A percentile compares a stretch with the other conserved stretches of the same genome.
Conservation (phyloP, 2,888 invertebrate genomes). For the Cephus runcator region DNA sequence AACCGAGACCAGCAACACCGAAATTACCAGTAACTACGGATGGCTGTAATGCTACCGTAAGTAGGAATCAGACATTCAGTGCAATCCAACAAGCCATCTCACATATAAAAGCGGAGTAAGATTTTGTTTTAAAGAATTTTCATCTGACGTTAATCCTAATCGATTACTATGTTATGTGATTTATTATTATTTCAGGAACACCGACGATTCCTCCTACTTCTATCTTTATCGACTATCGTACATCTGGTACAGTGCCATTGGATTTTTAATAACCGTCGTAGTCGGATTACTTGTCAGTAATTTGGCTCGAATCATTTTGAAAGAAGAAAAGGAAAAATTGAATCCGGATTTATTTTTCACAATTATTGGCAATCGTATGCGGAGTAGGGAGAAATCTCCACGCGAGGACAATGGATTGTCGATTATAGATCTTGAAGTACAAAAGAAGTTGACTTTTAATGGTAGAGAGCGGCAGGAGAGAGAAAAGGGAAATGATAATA, state of each 20-base stretch:
- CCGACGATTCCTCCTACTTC: slow-evolving; percentile 36
- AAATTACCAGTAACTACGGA: slow-evolving; percentile 71
- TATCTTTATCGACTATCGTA: slow-evolving; percentile 68
- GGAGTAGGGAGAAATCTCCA: slow-evolving; percentile 18
- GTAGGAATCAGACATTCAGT: neutral
- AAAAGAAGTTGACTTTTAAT: neutral
- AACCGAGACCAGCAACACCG: slow-evolving; percentile 74
- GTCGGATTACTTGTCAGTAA: slow-evolving; percentile 73
- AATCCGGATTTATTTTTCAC: slow-evolving; percentile 56
- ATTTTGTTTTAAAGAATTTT: neutral
- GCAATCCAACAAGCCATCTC: neutral
- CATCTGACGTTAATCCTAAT: neutral
- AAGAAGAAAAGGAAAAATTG: slow-evolving; percentile 20
- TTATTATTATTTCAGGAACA: slow-evolving; percentile 27
- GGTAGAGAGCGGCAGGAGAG: neutral
- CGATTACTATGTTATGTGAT: neutral
- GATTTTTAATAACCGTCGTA: slow-evolving; percentile 77
- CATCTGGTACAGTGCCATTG: slow-evolving; percentile 88
- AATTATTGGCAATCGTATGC: slow-evolving; percentile 43
- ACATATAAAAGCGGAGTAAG: neutral
- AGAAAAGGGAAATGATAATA: neutral
- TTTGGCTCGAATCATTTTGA: slow-evolving; percentile 24
- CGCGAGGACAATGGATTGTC: neutral
- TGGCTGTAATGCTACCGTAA: slow-evolving; percentile 65
- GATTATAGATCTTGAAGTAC: slow-evolving; percentile 72